Conservation (phyloP, 2,113 vertebrate species). For the Regulus satrapa region DNA sequence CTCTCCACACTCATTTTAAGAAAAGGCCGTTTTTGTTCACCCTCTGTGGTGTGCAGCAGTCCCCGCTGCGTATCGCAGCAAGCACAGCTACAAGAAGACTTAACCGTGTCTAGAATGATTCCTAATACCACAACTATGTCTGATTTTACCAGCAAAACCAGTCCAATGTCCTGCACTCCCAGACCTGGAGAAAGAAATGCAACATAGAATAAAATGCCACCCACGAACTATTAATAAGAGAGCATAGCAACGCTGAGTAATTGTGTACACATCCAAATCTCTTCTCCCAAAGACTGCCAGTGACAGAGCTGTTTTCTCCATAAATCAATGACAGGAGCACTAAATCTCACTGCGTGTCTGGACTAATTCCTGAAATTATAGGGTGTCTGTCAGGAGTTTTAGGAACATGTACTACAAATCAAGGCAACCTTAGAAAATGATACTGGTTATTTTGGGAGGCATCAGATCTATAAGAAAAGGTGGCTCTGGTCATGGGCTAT, state of each 20-base stretch:
- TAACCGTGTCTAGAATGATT: slow-evolving; percentile 5
- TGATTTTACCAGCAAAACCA: slow-evolving; percentile 22
- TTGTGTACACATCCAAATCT: not conserved
- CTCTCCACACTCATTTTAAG: slow-evolving; percentile 9
- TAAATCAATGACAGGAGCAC: not conserved
- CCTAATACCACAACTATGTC: slow-evolving; percentile 46
- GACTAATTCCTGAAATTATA: not conserved
- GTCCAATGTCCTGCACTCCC: not conserved
- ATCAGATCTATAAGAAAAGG: not conserved
- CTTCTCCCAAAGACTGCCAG: not conserved
- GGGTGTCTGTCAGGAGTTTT: not conserved
- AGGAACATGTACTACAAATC: not conserved
- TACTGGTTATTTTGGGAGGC: not conserved
- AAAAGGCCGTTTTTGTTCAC: slow-evolving; percentile 9
- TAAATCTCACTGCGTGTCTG: not conserved
- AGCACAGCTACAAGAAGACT: slow-evolving; percentile 27
- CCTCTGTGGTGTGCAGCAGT: slow-evolving; percentile 40
- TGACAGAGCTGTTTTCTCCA: not conserved
- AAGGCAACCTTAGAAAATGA: not conserved
- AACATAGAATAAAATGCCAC: not conserved
- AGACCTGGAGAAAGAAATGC: not conserved
- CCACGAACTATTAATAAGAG: not conserved
- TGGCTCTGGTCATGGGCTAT: not conserved
- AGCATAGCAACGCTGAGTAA: not conserved
- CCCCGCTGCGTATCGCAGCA: slow-evolving; percentile 38